Evolutionary conservation across 2,797 vertebrate genomes (phyloP), one percentile per base, ranked within the genome.

Genomic region (Microctenopoma steveboyesi): DNA sequence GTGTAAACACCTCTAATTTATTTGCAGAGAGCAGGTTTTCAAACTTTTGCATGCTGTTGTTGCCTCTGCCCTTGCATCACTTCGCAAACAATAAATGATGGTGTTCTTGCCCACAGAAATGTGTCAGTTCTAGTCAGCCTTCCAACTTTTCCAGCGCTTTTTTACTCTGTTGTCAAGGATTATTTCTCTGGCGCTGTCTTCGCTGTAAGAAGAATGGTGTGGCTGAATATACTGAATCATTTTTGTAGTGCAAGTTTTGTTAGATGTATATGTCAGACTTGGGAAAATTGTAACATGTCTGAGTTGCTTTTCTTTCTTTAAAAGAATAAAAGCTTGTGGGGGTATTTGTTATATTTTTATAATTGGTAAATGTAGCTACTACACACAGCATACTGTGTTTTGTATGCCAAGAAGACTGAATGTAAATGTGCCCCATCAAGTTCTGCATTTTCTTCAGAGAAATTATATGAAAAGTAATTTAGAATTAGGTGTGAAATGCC

Each of bases 71-170:
- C 8, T 54, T 42, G 42, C 52, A 77, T 81, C 40, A 54, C 42
- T 54, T 30, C 33, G 64, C 48, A 66, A 51, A 74, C 75, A 74
- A 81, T 68, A 78, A 83, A 86, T 77, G 55, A 69, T 58, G 12
- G 33, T 54, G 46, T 79, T 7, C 30, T 57, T 74, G 25, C 28
- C 27, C 54, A 27, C 22, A 62, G 51, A 73, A 65, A 67, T 60
- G 40, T 76, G 51, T 81, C 33, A 0, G 47, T 68, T 78, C 18
- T 50, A 13, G 64, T 74, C 60, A 72, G 39, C 49, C 58, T 27
- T 72, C 51, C 37, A 74, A 67, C 52, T 52, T 71, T 65, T 39
- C 35, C 16, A 22, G 25, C 27, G n/a, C 15, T 22, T 71, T 69
- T 61, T 35, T 11, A 27, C 59, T 47, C 61, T 28, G 8, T 74